A percentile compares a stretch with the other conserved stretches of the same genome.
Conservation (phyloP, 2,113 vertebrate genomes). For the Menidia beryllina region DNA sequence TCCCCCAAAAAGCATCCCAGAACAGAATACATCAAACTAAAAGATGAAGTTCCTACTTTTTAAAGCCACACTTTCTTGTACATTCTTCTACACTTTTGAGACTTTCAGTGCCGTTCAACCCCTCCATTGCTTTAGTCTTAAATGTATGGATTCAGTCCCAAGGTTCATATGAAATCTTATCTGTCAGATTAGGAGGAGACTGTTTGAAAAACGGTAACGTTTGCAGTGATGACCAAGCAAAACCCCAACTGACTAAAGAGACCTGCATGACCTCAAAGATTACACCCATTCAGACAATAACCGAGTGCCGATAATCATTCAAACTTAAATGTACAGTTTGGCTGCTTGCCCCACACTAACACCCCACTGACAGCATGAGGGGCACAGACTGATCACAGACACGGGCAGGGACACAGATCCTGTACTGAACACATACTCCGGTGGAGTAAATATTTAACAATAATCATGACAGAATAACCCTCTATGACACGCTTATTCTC, state of each 20-base stretch:
- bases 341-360: neutral
- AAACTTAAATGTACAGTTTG: neutral
- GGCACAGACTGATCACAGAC: neutral
- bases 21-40: no score
- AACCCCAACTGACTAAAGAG: neutral
- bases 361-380: neutral
- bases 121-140: no score
- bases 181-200: neutral
- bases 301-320: constrained; percentile 10
- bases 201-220: neutral
- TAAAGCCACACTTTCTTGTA: neutral
- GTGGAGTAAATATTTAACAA: neutral
- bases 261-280: neutral
- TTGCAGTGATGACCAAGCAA: neutral
- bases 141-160: neutral
- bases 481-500: no score
- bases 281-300: neutral
- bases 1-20: neutral
- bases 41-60: neutral
- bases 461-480: no score
- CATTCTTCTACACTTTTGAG: neutral
- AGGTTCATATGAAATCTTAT: neutral
- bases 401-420: neutral
- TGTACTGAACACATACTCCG: neutral
- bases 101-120: no score